Base-by-base conservation (phyloP, 2,888 invertebrate species). In the Euplagia quadripunctaria region DNA sequence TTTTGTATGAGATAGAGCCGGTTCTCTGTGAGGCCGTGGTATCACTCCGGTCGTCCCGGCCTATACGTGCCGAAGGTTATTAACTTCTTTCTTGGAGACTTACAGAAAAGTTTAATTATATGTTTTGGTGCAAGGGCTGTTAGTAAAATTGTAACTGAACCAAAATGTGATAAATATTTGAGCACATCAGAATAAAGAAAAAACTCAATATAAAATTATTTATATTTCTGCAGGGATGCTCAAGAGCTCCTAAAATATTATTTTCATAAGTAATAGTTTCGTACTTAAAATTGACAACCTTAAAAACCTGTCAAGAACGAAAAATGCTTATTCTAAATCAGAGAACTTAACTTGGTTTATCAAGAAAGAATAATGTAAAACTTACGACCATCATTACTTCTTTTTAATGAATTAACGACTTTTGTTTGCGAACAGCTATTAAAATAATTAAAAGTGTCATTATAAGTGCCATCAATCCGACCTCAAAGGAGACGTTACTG, bases 381-480 rank as follows among this genome's bases (percentile, higher is more conserved):
- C 77, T 86, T 82, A 85, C 85, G 82, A 86, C 86, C 87, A 90
- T 90, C 89, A 93, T 91, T 88, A 91, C 89, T 90, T 91, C 88
- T 92, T 94, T 94, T 91, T 94, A 94, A 94, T 94, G 93, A 93
- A 95, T 93, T 92, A 94, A 95, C 90, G 93, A 89, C 92, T 92
- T 91, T 96, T 94, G 94, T 96, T 96, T 85, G 79, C 76, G 73
- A 95, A 95, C 88, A 90, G 85, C 89, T 88, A 95, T 96, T 95
- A 94, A 93, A 95, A 94, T 94, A 95, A 96, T 96, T 95, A 96
- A 95, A 95, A 96, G 94, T 94, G 90, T 91, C 94, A 95, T 95
- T 95, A 95, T 91, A 92, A 93, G 90, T 89, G 90, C 92, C 94
- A 94, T 95, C 94, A 93, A 94, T 94, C 91, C 90, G 88, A 89